Conservation (phyloP, 1,140 invertebrate genomes). For the Platyura marginata region DNA sequence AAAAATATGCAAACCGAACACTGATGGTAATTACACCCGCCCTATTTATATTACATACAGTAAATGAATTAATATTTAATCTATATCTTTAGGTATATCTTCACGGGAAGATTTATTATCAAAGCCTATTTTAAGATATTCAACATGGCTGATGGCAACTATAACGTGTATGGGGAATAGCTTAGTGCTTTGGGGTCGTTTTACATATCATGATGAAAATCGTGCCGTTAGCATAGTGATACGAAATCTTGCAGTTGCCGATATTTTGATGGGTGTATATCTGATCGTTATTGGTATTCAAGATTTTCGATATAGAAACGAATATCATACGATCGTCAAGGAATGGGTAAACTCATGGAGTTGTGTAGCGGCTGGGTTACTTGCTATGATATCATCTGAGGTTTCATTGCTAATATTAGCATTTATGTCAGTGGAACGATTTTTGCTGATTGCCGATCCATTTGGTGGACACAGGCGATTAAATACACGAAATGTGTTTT, state of each 20-base stretch:
- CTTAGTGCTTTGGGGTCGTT: constrained; percentile 46
- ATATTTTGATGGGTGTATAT: constrained; percentile 65
- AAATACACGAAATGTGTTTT: constrained; percentile 29
- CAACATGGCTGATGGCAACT: constrained; percentile 53
- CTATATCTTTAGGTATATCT: too few species aligned
- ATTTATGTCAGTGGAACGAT: constrained; percentile 59
- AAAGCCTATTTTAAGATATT: constrained; percentile 37
- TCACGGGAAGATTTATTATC: constrained; percentile 44
- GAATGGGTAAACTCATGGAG: constrained; percentile 49
- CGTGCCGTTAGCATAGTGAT: constrained; percentile 41
- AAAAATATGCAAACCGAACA: constrained; percentile 38
- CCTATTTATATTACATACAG: constrained; percentile 8
- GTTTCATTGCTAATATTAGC: constrained; percentile 56
- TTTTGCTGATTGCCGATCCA: constrained; percentile 47
- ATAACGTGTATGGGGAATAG: constrained; percentile 46
- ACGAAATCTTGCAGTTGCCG: constrained; percentile 54
- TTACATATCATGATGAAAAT: constrained; percentile 38
- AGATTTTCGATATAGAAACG: constrained; percentile 41
- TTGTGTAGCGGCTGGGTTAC: constrained; percentile 39
- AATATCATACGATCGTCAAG: constrained; percentile 40
- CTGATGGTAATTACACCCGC: constrained; percentile 35
- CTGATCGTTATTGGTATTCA: constrained; percentile 46
- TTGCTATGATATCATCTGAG: constrained; percentile 51
- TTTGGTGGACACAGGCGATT: constrained; percentile 36
- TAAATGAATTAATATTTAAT: too few species aligned